A percentile compares a stretch with the other conserved stretches of the same genome.
phyloP scores from a whole-genome alignment of 2,113 vertebrate genomes.

The Bothrops jararaca region DNA sequence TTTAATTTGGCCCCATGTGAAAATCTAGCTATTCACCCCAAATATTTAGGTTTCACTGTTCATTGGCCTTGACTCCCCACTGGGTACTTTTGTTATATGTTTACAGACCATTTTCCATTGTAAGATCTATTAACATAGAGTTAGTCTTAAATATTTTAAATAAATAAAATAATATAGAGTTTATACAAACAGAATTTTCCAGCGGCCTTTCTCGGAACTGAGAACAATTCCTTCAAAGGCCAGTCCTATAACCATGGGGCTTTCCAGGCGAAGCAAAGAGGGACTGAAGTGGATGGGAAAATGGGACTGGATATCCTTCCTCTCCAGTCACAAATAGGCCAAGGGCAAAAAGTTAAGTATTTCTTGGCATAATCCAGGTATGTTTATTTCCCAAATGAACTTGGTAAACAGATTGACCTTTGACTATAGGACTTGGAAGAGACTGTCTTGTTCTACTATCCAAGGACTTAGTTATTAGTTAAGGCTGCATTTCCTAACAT shows the following conservation, averaged over 20 bases:
- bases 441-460: neutral
- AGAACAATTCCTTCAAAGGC: conserved; percentile 4
- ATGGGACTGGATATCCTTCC: neutral
- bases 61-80: neutral
- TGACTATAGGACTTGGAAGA: neutral
- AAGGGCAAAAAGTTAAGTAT: neutral
- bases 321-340: neutral
- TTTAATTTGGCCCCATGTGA: neutral
- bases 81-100: neutral
- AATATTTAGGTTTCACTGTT: neutral
- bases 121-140: neutral
- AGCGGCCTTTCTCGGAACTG: neutral
- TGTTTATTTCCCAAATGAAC: neutral
- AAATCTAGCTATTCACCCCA: neutral
- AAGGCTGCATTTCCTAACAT: neutral
- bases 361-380: neutral
- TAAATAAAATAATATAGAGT: neutral
- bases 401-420: neutral
- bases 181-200: neutral
- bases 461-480: neutral
- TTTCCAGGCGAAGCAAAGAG: neutral
- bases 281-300: no score
- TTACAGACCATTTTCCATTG: neutral
- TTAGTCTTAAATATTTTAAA: neutral
- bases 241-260: neutral